These are phyloP conservation scores for Autographa pulchrina DNA, from an alignment of 2,888 invertebrate species.

Conservation along the genomic window DNA sequence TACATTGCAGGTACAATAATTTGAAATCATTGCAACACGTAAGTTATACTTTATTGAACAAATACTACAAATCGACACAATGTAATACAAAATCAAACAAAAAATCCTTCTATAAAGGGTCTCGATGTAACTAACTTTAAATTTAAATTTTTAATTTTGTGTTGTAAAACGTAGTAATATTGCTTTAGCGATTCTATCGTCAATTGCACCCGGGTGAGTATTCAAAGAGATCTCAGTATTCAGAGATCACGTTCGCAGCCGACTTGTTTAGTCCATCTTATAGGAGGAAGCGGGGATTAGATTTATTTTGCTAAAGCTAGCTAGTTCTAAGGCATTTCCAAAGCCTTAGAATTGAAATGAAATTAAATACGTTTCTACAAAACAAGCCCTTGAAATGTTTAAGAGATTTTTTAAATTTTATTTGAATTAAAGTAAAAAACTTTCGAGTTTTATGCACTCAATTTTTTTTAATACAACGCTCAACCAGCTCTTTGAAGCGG, in stretches of 20 bases:
- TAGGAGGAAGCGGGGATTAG: slow-evolving; percentile 32
- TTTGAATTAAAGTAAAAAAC: no score
- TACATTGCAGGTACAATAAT: no score
- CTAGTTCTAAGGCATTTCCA: no score
- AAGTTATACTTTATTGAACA: no score
- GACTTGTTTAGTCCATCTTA: slow-evolving; percentile 50
- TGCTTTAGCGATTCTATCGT: slow-evolving; percentile 81
- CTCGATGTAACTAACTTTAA: slow-evolving; percentile 71
- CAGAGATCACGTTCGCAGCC: slow-evolving; percentile 80
- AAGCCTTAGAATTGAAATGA: no score
- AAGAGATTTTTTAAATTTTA: no score
- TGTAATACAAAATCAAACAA: slow-evolving; percentile 26
- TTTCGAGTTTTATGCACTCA: no score
- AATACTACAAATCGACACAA: neutral
- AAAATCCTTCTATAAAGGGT: slow-evolving; percentile 43
- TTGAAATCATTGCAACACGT: no score
- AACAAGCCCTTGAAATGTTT: no score
- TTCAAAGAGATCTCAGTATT: slow-evolving; percentile 85
- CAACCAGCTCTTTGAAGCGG: no score
- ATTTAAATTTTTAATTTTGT: slow-evolving; percentile 72
- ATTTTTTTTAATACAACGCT: no score
- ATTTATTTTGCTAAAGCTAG: slow-evolving; percentile 13
- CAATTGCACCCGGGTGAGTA: slow-evolving; percentile 85
- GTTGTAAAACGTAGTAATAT: slow-evolving; percentile 74
- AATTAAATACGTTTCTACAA: no score